Evolutionary conservation across 1,140 invertebrate genomes (phyloP).

Genomic region (Arctopsyche grandis): DNA sequence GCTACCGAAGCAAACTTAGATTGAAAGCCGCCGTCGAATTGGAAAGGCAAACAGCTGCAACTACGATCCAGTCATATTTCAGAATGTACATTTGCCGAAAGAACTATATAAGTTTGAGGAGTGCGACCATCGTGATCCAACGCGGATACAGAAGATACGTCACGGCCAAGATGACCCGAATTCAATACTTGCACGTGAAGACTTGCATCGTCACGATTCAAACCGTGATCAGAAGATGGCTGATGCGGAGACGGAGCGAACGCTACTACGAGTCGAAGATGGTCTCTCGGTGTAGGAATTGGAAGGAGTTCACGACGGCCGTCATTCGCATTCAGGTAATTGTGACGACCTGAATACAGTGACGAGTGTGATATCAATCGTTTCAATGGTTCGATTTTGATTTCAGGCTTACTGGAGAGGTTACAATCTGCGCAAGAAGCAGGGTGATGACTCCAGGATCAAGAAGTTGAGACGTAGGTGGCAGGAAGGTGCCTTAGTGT

Average conservation of each 20-base stretch:
- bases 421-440: constrained; percentile 62
- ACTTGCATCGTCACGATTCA: neutral
- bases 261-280: neutral
- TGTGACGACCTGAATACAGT: neutral
- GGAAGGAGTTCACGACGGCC: neutral
- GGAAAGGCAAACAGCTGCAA: too few relatives aligned
- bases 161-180: too few relatives aligned
- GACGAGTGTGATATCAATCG: neutral
- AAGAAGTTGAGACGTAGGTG: constrained; percentile 63
- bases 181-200: neutral
- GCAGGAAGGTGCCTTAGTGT: constrained; percentile 63
- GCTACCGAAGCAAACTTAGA: too few relatives aligned
- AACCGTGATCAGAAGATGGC: neutral
- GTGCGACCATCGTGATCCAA: neutral
- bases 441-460: constrained; percentile 57
- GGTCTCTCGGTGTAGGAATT: too few relatives aligned
- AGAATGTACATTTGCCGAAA: neutral
- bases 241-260: neutral
- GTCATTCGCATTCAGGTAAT: constrained; percentile 25
- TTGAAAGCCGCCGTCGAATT: too few relatives aligned
- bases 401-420: constrained; percentile 74
- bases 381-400: constrained; percentile 11
- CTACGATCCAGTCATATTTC: too few relatives aligned
- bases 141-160: neutral
- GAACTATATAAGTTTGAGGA: too few relatives aligned